Percentiles rank a stretch among this genome's conserved stretches.
phyloP scores from a whole-genome alignment of 2,888 invertebrate genomes.

The Eupithecia pulchellata region DNA sequence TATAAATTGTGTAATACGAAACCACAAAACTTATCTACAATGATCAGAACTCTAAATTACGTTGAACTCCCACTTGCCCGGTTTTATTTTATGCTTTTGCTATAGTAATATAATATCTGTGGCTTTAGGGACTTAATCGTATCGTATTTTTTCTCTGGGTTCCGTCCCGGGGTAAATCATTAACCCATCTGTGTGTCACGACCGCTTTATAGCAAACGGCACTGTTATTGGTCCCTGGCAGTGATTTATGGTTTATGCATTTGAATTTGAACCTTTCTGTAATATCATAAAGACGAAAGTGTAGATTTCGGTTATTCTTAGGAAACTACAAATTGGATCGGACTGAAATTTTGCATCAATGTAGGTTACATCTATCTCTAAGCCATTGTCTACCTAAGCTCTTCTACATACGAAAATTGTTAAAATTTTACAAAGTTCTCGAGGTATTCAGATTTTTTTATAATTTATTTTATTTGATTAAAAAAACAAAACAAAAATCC shows the following conservation, averaged over 20 bases:
- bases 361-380: background rate
- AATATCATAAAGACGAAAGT: background rate
- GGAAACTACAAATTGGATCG: background rate
- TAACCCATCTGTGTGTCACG: slow-evolving; percentile 7
- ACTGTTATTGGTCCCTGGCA: slow-evolving; percentile 9
- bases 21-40: background rate
- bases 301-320: background rate
- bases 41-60: background rate
- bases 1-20: too few relatives aligned
- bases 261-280: background rate
- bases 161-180: slow-evolving; percentile 9
- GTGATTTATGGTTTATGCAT: slow-evolving; percentile 10
- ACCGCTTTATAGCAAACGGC: slow-evolving; percentile 8
- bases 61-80: background rate
- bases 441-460: too few relatives aligned
- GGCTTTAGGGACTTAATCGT: slow-evolving; percentile 15
- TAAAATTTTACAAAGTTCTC: too few relatives aligned
- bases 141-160: slow-evolving; percentile 15
- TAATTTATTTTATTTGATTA: too few relatives aligned
- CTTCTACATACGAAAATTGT: too few relatives aligned
- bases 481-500: too few relatives aligned
- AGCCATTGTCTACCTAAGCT: too few relatives aligned
- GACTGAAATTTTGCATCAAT: background rate
- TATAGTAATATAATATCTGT: slow-evolving; percentile 3
- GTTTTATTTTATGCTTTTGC: slow-evolving; percentile 9